These are phyloP conservation scores for Harpegnathos saltator DNA, from an alignment of 1,140 invertebrate species.

Conservation along the genomic window DNA sequence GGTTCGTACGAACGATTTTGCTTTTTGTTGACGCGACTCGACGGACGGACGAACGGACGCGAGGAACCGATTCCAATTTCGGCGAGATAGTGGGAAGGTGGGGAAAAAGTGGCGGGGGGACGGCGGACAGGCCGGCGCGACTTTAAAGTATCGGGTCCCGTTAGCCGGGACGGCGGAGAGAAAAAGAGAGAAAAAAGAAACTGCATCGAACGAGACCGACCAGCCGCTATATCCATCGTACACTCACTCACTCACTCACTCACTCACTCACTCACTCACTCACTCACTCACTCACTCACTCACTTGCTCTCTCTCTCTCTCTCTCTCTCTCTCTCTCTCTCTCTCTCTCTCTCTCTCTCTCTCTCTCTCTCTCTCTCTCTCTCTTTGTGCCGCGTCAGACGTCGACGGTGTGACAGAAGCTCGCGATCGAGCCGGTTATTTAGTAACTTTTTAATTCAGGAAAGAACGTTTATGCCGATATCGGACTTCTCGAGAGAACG, in stretches of 20 bases:
- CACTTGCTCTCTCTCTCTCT: too few species aligned
- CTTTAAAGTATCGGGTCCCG: constrained; percentile 44
- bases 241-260: background rate
- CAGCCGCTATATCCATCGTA: constrained; percentile 36
- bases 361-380: background rate
- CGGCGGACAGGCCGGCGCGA: background rate
- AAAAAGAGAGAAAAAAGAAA: background rate
- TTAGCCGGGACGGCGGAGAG: constrained; percentile 6
- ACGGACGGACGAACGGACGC: constrained; percentile 8
- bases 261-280: too few species aligned
- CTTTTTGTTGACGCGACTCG: constrained; percentile 46
- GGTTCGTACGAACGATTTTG: constrained; percentile 50
- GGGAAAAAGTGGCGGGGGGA: background rate
- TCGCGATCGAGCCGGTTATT: constrained; percentile 49
- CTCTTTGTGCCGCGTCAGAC: constrained; percentile 15
- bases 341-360: too few species aligned
- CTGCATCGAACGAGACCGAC: constrained; percentile 14
- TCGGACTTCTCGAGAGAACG: constrained; percentile 16
- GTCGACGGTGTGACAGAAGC: constrained; percentile 26
- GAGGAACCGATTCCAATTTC: constrained; percentile 63
- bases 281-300: too few species aligned
- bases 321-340: too few species aligned
- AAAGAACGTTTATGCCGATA: constrained; percentile 26
- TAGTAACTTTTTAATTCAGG: constrained; percentile 38
- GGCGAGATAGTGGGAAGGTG: constrained; percentile 38